Evolutionary conservation across 1,140 invertebrate genomes (phyloP).

Genomic region (Cherax quadricarinatus): DNA sequence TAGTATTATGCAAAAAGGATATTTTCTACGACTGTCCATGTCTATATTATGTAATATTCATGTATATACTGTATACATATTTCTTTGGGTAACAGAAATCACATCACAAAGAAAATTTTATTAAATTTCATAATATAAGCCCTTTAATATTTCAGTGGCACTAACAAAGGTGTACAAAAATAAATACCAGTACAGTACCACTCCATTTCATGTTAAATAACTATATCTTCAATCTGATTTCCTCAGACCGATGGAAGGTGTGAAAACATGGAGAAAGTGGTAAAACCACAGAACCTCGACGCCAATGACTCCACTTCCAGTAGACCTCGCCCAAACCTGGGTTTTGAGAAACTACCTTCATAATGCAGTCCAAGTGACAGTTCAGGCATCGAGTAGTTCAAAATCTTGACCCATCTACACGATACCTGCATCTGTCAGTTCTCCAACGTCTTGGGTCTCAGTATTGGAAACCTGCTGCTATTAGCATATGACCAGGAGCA

Average conservation of each 20-base stretch:
- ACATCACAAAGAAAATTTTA: neutral
- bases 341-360: conserved; percentile 22
- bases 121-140: neutral
- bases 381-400: neutral
- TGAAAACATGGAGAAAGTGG: neutral
- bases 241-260: neutral
- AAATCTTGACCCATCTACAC: neutral
- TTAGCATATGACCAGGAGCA: neutral
- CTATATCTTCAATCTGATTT: no score
- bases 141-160: neutral
- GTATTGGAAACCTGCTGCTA: neutral
- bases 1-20: no score
- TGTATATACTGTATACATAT: no score
- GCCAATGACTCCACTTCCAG: conserved; percentile 8
- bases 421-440: neutral
- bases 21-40: no score
- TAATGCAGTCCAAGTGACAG: neutral
- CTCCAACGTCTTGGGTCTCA: neutral
- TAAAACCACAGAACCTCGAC: neutral
- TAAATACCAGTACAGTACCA: neutral
- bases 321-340: neutral
- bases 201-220: neutral
- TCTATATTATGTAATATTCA: no score
- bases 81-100: no score
- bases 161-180: neutral